These are phyloP conservation scores for Diaprepes abbreviatus DNA, from an alignment of 2,888 invertebrate species.

Conservation along the genomic window DNA sequence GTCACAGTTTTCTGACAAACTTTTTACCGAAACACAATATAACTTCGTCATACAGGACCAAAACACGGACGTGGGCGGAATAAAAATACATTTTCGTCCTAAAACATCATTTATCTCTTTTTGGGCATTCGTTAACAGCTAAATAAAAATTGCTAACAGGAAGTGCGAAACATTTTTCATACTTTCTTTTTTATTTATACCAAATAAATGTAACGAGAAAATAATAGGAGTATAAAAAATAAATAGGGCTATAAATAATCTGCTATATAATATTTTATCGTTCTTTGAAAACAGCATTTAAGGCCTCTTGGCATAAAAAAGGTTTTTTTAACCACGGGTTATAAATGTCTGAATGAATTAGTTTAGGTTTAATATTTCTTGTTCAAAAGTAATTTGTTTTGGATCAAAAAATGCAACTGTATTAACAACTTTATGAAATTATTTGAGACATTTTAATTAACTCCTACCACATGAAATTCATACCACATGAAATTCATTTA, in stretches of 20 bases:
- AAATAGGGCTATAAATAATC: background rate
- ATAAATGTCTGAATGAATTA: too few relatives aligned
- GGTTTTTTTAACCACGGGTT: too few relatives aligned
- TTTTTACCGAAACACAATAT: conserved; percentile 3
- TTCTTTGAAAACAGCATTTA: too few relatives aligned
- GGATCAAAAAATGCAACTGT: too few relatives aligned
- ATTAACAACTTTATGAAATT: too few relatives aligned
- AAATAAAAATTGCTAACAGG: conserved; percentile 27
- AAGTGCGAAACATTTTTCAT: conserved; percentile 6
- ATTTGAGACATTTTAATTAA: too few relatives aligned
- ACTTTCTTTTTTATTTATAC: background rate
- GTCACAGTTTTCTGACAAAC: conserved; percentile 5
- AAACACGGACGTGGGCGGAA: background rate
- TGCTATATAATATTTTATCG: too few relatives aligned
- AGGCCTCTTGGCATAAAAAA: too few relatives aligned
- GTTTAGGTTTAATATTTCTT: too few relatives aligned
- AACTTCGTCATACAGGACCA: background rate
- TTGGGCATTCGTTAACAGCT: conserved; percentile 13
- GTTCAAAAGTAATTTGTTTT: too few relatives aligned
- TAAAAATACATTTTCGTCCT: conserved; percentile 8
- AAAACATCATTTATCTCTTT: conserved; percentile 19
- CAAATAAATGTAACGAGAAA: background rate
- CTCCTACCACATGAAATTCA: too few relatives aligned
- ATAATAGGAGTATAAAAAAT: background rate
- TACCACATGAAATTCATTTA: too few relatives aligned